phyloP scores from a whole-genome alignment of 2,888 invertebrate genomes.

The Electrophaes corylata region DNA sequence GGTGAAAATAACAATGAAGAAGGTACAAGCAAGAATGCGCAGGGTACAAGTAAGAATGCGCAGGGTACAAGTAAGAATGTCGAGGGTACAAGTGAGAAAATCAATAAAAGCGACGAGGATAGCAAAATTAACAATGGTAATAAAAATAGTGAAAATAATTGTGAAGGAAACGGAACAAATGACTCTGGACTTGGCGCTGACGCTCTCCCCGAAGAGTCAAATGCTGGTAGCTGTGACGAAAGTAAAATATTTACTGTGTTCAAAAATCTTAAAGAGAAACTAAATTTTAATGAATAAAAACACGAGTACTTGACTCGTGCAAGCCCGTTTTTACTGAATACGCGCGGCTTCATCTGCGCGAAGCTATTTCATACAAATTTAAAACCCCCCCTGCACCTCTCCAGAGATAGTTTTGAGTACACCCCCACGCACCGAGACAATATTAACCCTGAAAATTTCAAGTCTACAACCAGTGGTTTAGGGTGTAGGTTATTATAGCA shows the following conservation, averaged over 20 bases:
- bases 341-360: too few relatives aligned
- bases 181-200: not conserved
- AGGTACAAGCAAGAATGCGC: conserved; percentile 22
- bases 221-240: conserved; percentile 54
- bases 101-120: conserved; percentile 10
- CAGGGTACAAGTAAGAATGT: conserved; percentile 10
- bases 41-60: conserved; percentile 22
- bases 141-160: conserved; percentile 1
- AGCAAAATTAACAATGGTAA: conserved; percentile 5
- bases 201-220: conserved; percentile 8
- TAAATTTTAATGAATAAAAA: conserved; percentile 48
- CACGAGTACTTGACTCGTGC: too few relatives aligned
- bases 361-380: too few relatives aligned
- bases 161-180: conserved; percentile 30
- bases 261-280: conserved; percentile 68
- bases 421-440: too few relatives aligned
- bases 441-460: too few relatives aligned
- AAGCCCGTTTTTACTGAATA: too few relatives aligned
- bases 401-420: too few relatives aligned
- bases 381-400: too few relatives aligned
- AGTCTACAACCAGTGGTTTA: too few relatives aligned
- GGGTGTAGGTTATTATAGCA: too few relatives aligned
- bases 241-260: conserved; percentile 65
- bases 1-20: conserved; percentile 14
- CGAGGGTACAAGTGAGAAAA: conserved; percentile 9